phyloP scores from a whole-genome alignment of 2,888 invertebrate genomes.

The Lumbricus terrestris region DNA sequence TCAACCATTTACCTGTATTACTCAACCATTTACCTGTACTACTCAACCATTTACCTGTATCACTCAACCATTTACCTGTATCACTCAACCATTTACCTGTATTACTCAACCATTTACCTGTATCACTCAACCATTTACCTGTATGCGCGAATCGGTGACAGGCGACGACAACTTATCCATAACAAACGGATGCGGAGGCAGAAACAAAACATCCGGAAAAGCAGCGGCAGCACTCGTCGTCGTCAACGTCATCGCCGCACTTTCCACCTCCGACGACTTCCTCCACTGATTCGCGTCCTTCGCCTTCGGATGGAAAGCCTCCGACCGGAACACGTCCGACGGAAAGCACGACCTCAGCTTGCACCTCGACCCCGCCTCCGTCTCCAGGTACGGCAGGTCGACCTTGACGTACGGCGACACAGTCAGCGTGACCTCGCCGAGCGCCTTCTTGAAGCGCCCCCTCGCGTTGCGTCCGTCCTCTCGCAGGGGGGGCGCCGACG shows the following conservation, averaged over 20 bases:
- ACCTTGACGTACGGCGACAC: slow-evolving; percentile 84
- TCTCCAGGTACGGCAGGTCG: slow-evolving; percentile 82
- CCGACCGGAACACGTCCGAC: slow-evolving; percentile 72
- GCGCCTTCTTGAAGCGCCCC: slow-evolving; percentile 71
- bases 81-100: no score
- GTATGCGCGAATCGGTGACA: slow-evolving; percentile 66
- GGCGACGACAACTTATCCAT: slow-evolving; percentile 68
- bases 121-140: slow-evolving; percentile 44
- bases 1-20: no score
- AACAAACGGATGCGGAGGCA: slow-evolving; percentile 68
- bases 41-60: no score
- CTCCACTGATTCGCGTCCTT: neutral
- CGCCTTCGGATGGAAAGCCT: slow-evolving; percentile 37
- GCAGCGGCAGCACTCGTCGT: no score
- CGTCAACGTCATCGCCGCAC: neutral
- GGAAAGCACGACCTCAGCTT: slow-evolving; percentile 73
- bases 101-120: no score
- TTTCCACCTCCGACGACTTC: neutral
- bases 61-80: no score
- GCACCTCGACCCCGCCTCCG: slow-evolving; percentile 77
- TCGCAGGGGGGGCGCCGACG: slow-evolving; percentile 33
- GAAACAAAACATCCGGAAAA: neutral
- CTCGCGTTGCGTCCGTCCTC: slow-evolving; percentile 59
- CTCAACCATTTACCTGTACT: no score
- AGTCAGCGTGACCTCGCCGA: slow-evolving; percentile 74